Conservation (phyloP, 2,113 vertebrate genomes). For the Pimephales promelas region DNA sequence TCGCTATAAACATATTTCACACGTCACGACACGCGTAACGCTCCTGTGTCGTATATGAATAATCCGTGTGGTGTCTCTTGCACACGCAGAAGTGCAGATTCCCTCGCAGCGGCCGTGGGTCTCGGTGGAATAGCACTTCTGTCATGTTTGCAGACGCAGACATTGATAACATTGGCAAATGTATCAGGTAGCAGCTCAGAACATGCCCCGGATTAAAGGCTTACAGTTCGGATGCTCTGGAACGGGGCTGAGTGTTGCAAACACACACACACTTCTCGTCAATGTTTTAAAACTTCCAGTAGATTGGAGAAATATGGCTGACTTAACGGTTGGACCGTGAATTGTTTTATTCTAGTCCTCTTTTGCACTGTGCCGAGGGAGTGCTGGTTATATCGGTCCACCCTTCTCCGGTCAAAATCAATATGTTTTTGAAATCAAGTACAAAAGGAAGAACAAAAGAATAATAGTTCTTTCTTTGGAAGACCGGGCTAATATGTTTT, state of each 20-base stretch:
- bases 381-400: not conserved
- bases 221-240: conserved; percentile 62
- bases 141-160: conserved; percentile 58
- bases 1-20: not conserved
- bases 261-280: not conserved
- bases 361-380: not conserved
- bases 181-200: conserved; percentile 66
- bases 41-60: not conserved
- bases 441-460: conserved; percentile 22
- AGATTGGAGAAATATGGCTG: conserved; percentile 1
- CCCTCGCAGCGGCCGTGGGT: conserved; percentile 7
- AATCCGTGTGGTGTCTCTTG: conserved; percentile 31
- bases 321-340: not conserved
- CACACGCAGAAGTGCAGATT: conserved; percentile 22
- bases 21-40: not conserved
- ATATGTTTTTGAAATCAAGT: conserved; percentile 34
- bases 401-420: not conserved
- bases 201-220: conserved; percentile 69
- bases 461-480: not conserved
- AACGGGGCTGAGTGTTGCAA: conserved; percentile 41
- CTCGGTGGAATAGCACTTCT: conserved; percentile 30
- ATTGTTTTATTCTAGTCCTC: not conserved
- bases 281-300: conserved; percentile 17
- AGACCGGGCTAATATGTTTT: not conserved
- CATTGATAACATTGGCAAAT: conserved; percentile 69